A percentile compares a stretch with the other conserved stretches of the same genome.
Evolutionary conservation across 53 echinoderm and acorn worm species (phyloP).

Genomic region (Henricia sp.): DNA sequence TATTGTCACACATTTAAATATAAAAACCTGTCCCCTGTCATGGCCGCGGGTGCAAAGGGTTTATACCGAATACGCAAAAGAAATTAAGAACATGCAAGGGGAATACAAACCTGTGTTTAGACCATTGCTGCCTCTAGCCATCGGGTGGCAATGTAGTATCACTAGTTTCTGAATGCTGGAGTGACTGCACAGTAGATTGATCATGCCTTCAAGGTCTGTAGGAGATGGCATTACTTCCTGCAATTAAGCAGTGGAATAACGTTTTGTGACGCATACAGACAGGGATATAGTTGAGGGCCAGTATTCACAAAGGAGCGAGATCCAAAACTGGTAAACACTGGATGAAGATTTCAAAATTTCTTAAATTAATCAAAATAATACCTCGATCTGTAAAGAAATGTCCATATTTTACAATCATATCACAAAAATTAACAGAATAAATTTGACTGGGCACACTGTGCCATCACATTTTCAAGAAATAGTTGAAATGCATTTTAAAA

Average conservation of each 20-base stretch:
- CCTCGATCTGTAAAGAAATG: not conserved
- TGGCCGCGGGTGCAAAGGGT: not conserved
- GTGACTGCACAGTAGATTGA: conserved; percentile 35
- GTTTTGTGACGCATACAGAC: not conserved
- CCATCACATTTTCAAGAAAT: no score
- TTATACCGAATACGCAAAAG: not conserved
- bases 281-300: not conserved
- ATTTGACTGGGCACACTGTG: no score
- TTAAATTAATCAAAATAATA: no score
- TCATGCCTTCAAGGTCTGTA: conserved; percentile 19
- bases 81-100: not conserved
- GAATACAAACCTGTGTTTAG: conserved; percentile 12
- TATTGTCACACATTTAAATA: no score
- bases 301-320: not conserved
- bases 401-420: not conserved
- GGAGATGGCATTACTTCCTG: conserved; percentile 17
- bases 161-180: conserved; percentile 32
- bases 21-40: no score
- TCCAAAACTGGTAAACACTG: no score
- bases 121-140: not conserved
- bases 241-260: not conserved
- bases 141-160: conserved; percentile 18
- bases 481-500: no score
- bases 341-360: no score
- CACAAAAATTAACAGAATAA: no score